A percentile compares a stretch with the other conserved stretches of the same genome.
Evolutionary conservation across 1,140 invertebrate genomes (phyloP).

Genomic region (Ostrea edulis): DNA sequence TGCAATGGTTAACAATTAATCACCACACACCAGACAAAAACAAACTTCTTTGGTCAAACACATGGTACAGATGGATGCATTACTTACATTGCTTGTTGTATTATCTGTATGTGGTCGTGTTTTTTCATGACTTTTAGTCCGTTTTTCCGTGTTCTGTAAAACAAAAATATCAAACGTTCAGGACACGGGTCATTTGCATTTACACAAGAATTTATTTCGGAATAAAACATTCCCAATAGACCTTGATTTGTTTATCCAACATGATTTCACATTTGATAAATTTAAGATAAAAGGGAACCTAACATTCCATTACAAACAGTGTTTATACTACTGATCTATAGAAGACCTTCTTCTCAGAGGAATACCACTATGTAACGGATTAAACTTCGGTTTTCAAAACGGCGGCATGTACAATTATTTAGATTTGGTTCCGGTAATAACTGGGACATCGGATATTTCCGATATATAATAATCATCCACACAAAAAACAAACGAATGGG

Average conservation of each 20-base stretch:
- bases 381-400: not conserved
- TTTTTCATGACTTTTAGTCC: not conserved
- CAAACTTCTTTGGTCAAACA: too few species aligned
- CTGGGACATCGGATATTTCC: too few species aligned
- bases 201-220: not conserved
- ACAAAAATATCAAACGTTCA: not conserved
- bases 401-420: too few species aligned
- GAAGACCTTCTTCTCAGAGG: not conserved
- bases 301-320: not conserved
- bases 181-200: not conserved
- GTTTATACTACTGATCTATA: conserved; percentile 14
- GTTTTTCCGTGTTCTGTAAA: not conserved
- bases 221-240: not conserved
- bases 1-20: too few species aligned
- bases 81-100: not conserved
- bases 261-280: conserved; percentile 24
- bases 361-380: not conserved
- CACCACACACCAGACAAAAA: too few species aligned
- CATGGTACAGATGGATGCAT: not conserved
- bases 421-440: too few species aligned
- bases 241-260: conserved; percentile 15
- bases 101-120: not conserved
- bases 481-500: too few species aligned
- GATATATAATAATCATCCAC: too few species aligned
- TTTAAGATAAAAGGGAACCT: conserved; percentile 15